phyloP scores from a whole-genome alignment of 2,797 vertebrate species.

The Sebastes variabilis region DNA sequence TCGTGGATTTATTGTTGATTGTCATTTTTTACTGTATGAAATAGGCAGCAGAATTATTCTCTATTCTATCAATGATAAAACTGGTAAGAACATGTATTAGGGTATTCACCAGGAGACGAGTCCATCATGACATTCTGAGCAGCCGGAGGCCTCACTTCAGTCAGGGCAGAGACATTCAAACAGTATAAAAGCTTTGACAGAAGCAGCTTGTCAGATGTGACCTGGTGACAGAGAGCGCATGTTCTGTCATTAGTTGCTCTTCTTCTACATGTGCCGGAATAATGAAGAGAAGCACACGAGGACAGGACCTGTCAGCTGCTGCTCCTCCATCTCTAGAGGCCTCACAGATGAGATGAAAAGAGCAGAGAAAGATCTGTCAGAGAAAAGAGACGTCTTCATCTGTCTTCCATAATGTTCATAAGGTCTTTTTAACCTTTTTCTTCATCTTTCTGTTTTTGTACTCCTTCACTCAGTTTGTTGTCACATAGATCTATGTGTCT shows the following conservation, averaged over 20 bases:
- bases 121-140: neutral
- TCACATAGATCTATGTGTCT: neutral
- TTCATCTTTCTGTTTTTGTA: neutral
- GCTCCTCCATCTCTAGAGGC: neutral
- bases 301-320: slow-evolving; percentile 25
- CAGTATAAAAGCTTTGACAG: slow-evolving; percentile 35
- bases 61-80: neutral
- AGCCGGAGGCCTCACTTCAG: neutral
- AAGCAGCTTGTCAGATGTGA: slow-evolving; percentile 37
- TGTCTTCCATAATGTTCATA: neutral
- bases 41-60: neutral
- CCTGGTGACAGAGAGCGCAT: slow-evolving; percentile 27
- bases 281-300: slow-evolving; percentile 6
- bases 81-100: neutral
- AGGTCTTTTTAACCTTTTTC: neutral
- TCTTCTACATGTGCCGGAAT: slow-evolving; percentile 26
- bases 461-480: neutral
- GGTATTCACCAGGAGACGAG: neutral
- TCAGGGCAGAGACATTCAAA: neutral
- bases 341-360: neutral
- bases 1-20: too few species aligned
- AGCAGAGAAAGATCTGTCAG: neutral
- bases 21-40: neutral
- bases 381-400: neutral
- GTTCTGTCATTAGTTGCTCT: slow-evolving; percentile 26